phyloP scores from a whole-genome alignment of 2,888 invertebrate genomes.

The Megalurothrips usitatus region DNA sequence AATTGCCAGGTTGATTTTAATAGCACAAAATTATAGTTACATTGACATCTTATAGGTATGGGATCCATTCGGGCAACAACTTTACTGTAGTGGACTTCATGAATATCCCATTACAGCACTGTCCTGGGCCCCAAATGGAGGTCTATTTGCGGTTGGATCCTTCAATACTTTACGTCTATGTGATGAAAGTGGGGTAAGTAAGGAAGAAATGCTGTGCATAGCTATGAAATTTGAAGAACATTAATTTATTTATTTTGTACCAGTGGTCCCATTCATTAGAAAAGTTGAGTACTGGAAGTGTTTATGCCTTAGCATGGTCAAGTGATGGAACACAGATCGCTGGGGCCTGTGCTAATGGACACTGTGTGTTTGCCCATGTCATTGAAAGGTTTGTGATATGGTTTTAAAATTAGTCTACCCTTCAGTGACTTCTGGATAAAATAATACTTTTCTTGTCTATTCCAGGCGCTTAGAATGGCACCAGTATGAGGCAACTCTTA shows the following conservation, averaged over 20 bases:
- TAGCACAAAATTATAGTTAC: slow-evolving; percentile 12
- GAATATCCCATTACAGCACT: slow-evolving; percentile 89
- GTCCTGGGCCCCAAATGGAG: slow-evolving; percentile 88
- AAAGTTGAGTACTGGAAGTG: slow-evolving; percentile 81
- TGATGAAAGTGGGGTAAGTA: slow-evolving; percentile 83
- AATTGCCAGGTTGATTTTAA: slow-evolving; percentile 16
- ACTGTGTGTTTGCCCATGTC: slow-evolving; percentile 85
- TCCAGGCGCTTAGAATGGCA: slow-evolving; percentile 74
- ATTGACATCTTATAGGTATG: slow-evolving; percentile 59
- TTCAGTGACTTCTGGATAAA: background rate
- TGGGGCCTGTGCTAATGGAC: slow-evolving; percentile 89
- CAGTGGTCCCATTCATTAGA: slow-evolving; percentile 94
- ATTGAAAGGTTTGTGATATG: slow-evolving; percentile 63
- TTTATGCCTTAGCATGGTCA: slow-evolving; percentile 89
- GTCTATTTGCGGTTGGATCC: slow-evolving; percentile 86
- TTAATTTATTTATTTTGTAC: slow-evolving; percentile 37
- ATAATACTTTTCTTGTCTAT: slow-evolving; percentile 35
- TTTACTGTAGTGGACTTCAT: slow-evolving; percentile 79
- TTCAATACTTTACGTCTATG: slow-evolving; percentile 90
- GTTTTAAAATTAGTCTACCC: slow-evolving; percentile 30
- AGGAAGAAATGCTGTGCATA: background rate
- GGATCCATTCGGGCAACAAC: slow-evolving; percentile 84
- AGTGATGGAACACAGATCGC: slow-evolving; percentile 93
- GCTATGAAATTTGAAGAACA: slow-evolving; percentile 27
- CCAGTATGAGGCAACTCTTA: slow-evolving; percentile 70